Evolutionary conservation across 1,140 invertebrate species (phyloP), one percentile per base, ranked within the genome.

Genomic region (Brachionus paranguensis): DNA sequence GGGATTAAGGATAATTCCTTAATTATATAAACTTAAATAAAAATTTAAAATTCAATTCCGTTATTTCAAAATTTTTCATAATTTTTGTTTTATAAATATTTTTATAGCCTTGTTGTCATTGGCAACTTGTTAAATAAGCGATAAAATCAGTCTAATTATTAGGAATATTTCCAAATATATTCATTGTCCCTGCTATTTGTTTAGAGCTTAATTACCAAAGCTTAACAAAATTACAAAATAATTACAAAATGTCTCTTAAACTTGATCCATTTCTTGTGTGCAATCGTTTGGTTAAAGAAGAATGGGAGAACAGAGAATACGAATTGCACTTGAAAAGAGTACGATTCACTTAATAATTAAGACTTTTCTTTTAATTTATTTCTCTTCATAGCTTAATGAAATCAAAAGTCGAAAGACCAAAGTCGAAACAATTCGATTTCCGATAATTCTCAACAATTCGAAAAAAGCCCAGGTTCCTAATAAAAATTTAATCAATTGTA

Each of bases 261-360:
- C 53, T 81, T 11, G 78, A 60, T 17, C 78, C 78, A 43, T 81
- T 64, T 65, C 12, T 68, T 8, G 53, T 64, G 2, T 64, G 78
- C 20, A 81, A 68, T 10, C 50, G 78, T 6, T 27, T 81, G n/a
- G 53, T 81, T n/a, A 64, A 81, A 60, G 78, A 81, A 68, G 53
- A 60, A 64, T 81, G 78, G 78, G 78, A 81, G 43, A 47, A 81
- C 29, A 24, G 64, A 17, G 78, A 81, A 27, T 81, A 81, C 33
- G 53, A 81, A 55, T 11, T 81, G 3, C 78, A 81, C 27, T 64
- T 64, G 17, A 81, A 81, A 81, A 24, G 64, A 64, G 78, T 81
- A 27, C 14, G 72, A n/a, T 3, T 64, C 43, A 64, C 10, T 64
- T 45, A 29, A 20, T n/a, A 64, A 64, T 43, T 8, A 20, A 60